Base-by-base conservation (phyloP, 2,113 vertebrate genomes). In the Paedocypris sp. region DNA sequence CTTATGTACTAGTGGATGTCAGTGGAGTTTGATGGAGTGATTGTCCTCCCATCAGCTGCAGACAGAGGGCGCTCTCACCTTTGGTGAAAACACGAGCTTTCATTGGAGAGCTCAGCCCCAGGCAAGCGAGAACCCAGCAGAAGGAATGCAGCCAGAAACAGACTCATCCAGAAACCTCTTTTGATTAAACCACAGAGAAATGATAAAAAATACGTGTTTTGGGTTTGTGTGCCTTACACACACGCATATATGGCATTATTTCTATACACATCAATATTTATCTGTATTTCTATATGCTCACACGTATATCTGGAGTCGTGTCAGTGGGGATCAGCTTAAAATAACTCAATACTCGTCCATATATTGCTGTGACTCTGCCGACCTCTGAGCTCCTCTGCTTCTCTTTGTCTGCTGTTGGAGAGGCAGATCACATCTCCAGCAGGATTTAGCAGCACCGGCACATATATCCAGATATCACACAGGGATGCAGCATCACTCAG, bases 391-490 rank as follows among this genome's bases (percentile, higher is more conserved):
- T 11, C 12, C 23, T 26, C 49, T 41, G 8, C 18, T 10, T 32
- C 6, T 19, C 58, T 18, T 19, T 18, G 23, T n/a, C 2, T 6
- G 15, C 3, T 36, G 35, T 16, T 36, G 16, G 3, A 41, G 25
- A 49, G 35, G 33, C 25, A 28, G 32, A n/a, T n/a, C n/a, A n/a
- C n/a, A n/a, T n/a, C n/a, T n/a, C n/a, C n/a, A n/a, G n/a, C n/a
- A n/a, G n/a, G n/a, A n/a, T n/a, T n/a, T n/a, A n/a, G n/a, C n/a
- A n/a, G n/a, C n/a, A 69, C 70, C 69, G 68, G 63, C 41, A 71
- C 70, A 71, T 74, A 69, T 74, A 73, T 75, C 60, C 62, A 68
- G 66, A 73, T 74, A 73, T 74, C 70, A 73, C 64, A 68, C 46
- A n/a, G 59, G 64, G 64, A 70, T 33, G n/a, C 36, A 28, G 60